These are phyloP conservation scores for Chionoecetes opilio DNA, from an alignment of 1,140 invertebrate species.

Conservation along the genomic window DNA sequence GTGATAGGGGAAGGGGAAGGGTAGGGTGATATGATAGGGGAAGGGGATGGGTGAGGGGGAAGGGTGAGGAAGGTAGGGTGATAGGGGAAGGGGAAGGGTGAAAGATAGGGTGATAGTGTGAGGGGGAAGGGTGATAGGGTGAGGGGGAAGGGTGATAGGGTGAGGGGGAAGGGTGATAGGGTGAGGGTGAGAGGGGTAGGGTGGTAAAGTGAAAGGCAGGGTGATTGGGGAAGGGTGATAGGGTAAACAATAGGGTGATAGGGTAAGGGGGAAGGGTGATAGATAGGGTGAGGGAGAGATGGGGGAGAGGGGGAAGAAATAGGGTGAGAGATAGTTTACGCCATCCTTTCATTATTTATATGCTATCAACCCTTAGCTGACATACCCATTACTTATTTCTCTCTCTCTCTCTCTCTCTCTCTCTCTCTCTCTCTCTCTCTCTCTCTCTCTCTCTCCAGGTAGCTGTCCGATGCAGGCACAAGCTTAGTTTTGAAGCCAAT, in stretches of 20 bases:
- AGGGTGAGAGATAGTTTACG: neutral
- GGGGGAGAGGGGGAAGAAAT: neutral
- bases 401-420: slow-evolving; percentile 25
- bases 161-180: neutral
- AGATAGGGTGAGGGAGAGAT: neutral
- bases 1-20: neutral
- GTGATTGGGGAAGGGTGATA: too few species aligned
- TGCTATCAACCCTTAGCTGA: neutral
- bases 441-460: neutral
- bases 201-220: too few species aligned
- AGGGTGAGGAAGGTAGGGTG: too few species aligned
- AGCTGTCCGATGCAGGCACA: neutral
- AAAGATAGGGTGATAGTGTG: too few species aligned
- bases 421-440: neutral
- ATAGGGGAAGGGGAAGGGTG: too few species aligned
- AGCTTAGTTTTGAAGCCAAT: slow-evolving; percentile 20
- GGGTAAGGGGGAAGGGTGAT: neutral
- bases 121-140: neutral
- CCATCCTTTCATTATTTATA: neutral
- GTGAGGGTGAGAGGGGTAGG: neutral
- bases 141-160: too few species aligned
- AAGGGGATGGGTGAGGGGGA: too few species aligned
- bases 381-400: neutral
- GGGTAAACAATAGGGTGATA: too few species aligned
- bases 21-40: too few species aligned